These are phyloP conservation scores for Uria lomvia DNA, from an alignment of 2,113 vertebrate genomes.

Conservation along the genomic window DNA sequence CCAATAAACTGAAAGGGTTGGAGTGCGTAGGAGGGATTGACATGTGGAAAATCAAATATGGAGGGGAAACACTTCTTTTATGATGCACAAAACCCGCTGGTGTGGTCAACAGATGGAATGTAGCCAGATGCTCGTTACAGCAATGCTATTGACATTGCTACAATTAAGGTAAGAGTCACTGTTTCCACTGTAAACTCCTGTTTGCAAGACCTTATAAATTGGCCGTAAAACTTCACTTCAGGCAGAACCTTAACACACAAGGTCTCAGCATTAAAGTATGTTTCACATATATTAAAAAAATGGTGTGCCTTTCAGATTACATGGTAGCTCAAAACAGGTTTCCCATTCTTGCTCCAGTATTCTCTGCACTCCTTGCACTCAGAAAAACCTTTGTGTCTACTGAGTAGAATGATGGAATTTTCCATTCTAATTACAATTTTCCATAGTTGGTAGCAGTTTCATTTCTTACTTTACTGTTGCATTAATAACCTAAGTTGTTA, in stretches of 20 bases:
- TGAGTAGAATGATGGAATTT: conserved; percentile 50
- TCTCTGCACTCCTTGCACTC: conserved; percentile 24
- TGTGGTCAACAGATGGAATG: conserved; percentile 67
- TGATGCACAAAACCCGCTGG: conserved; percentile 56
- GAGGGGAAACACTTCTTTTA: conserved; percentile 47
- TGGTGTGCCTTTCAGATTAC: conserved; percentile 38
- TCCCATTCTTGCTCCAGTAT: conserved; percentile 52
- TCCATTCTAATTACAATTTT: conserved; percentile 61
- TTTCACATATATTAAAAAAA: conserved; percentile 55
- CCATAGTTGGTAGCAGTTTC: conserved; percentile 32
- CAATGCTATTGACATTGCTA: conserved; percentile 66
- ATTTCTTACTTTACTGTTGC: conserved; percentile 29
- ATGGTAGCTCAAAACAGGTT: conserved; percentile 58
- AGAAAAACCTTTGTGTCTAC: conserved; percentile 57
- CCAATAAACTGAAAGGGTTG: conserved; percentile 27
- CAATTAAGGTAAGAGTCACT: conserved; percentile 68
- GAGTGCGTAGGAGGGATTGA: neutral
- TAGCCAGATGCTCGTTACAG: conserved; percentile 69
- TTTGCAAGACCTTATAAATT: conserved; percentile 66
- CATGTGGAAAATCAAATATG: conserved; percentile 62
- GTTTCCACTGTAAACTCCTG: conserved; percentile 69
- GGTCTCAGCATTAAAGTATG: conserved; percentile 56
- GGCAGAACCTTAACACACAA: conserved; percentile 52
- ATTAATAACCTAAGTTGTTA: conserved; percentile 32
- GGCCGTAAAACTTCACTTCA: conserved; percentile 60